These are phyloP conservation scores for Periophthalmus modestus DNA, from an alignment of 2,113 vertebrate genomes.

Conservation along the genomic window DNA sequence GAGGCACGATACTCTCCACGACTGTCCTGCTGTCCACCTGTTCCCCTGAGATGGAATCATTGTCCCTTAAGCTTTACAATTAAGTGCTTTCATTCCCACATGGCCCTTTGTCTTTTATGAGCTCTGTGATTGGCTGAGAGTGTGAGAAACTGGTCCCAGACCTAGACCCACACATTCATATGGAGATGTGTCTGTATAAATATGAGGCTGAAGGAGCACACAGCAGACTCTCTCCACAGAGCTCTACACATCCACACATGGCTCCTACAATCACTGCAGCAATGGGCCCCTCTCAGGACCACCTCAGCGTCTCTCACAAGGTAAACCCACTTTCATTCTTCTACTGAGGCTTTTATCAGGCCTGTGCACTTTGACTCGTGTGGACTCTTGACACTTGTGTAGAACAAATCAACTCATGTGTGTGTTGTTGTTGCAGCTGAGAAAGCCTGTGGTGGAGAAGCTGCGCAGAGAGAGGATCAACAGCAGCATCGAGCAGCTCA, in stretches of 20 bases:
- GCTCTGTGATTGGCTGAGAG: slow-evolving; percentile 60
- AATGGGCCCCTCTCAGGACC: background rate
- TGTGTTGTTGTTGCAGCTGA: slow-evolving; percentile 36
- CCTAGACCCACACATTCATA: slow-evolving; percentile 65
- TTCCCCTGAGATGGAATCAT: slow-evolving; percentile 53
- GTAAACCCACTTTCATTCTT: slow-evolving; percentile 25
- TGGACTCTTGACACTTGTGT: too few relatives aligned
- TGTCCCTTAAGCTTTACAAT: slow-evolving; percentile 19
- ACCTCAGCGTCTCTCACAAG: slow-evolving; percentile 11
- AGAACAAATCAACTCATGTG: slow-evolving; percentile 26
- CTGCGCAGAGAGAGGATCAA: slow-evolving; percentile 11
- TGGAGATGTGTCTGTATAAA: slow-evolving; percentile 66
- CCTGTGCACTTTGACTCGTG: background rate
- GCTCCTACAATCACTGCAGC: slow-evolving; percentile 6
- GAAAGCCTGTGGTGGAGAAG: slow-evolving; percentile 13
- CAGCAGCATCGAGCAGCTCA: slow-evolving; percentile 13
- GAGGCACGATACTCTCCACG: slow-evolving; percentile 16
- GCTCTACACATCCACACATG: background rate
- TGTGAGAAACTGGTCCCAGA: slow-evolving; percentile 64
- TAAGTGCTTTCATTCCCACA: background rate
- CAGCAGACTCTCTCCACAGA: slow-evolving; percentile 49
- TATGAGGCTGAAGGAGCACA: slow-evolving; percentile 44
- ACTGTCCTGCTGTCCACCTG: slow-evolving; percentile 49
- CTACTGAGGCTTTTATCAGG: background rate
- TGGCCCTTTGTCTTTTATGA: slow-evolving; percentile 3